Evolutionary conservation across 2,888 invertebrate species (phyloP).

Genomic region (Heliconius charithonia): DNA sequence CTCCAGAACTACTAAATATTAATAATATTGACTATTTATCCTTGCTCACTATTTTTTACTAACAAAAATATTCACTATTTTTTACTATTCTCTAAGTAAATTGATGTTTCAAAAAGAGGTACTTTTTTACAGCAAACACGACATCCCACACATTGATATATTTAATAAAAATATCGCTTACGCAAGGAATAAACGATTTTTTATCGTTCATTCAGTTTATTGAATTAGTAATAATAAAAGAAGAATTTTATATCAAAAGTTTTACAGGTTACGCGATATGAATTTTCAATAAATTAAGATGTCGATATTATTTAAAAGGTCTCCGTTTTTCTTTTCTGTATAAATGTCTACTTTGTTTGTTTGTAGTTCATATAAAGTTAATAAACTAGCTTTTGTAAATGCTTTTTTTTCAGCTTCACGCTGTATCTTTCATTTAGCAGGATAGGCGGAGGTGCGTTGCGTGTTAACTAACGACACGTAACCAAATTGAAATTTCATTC

Average conservation of each 20-base stretch:
- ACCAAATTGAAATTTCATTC: no score
- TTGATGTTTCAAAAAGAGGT: not conserved
- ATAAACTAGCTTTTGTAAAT: not conserved
- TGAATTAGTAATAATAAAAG: constrained; percentile 6
- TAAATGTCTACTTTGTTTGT: not conserved
- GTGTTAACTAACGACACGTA: no score
- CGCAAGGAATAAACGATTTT: constrained; percentile 8
- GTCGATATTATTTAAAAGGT: not conserved
- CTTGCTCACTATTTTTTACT: not conserved
- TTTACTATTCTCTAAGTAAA: not conserved
- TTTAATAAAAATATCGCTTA: constrained; percentile 12
- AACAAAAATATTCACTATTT: not conserved
- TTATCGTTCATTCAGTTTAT: constrained; percentile 9
- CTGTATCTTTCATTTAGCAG: no score
- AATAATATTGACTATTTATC: no score
- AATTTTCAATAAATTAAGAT: constrained; percentile 17
- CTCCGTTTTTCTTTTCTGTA: not conserved
- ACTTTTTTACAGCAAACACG: not conserved
- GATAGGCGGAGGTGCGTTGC: no score
- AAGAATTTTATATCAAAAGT: constrained; percentile 1
- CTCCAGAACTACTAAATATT: no score
- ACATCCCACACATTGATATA: not conserved
- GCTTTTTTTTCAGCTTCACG: no score
- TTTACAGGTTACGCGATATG: constrained; percentile 9
- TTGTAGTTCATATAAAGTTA: not conserved